These are phyloP conservation scores for Scaptomyza cyrtandrae DNA, from an alignment of 2,888 invertebrate species.

Conservation along the genomic window DNA sequence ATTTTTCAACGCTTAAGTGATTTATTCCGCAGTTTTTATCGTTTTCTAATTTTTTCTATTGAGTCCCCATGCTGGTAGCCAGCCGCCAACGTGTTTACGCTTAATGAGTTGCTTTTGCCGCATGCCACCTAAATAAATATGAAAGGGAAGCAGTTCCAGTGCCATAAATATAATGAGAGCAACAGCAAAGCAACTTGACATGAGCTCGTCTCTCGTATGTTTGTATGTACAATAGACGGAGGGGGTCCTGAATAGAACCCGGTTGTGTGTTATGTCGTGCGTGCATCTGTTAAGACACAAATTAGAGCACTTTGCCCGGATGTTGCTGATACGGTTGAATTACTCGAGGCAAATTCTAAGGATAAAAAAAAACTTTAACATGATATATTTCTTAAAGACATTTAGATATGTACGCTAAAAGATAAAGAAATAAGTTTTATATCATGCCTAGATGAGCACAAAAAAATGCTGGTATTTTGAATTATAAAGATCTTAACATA, in stretches of 20 bases:
- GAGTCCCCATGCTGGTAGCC: slow-evolving; percentile 16
- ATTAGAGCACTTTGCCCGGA: slow-evolving; percentile 61
- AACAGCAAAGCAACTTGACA: slow-evolving; percentile 31
- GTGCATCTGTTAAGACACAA: slow-evolving; percentile 57
- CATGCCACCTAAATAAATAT: slow-evolving; percentile 55
- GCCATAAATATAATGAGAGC: slow-evolving; percentile 57
- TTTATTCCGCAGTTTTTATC: slow-evolving; percentile 77
- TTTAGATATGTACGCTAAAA: neutral
- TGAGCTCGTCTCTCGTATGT: slow-evolving; percentile 4
- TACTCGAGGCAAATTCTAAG: slow-evolving; percentile 22
- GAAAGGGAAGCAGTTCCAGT: slow-evolving; percentile 47
- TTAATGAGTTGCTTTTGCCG: slow-evolving; percentile 63
- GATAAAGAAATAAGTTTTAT: neutral
- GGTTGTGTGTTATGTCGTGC: slow-evolving; percentile 35
- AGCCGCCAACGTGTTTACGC: slow-evolving; percentile 30
- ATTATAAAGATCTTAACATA: neutral
- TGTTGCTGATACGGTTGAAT: slow-evolving; percentile 46
- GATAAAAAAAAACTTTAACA: slow-evolving; percentile 5
- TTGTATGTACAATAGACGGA: slow-evolving; percentile 6
- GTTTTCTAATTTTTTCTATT: slow-evolving; percentile 76
- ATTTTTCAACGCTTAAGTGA: slow-evolving; percentile 75
- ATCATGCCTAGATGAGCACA: no score
- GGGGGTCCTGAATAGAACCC: slow-evolving; percentile 2
- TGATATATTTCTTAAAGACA: slow-evolving; percentile 7
- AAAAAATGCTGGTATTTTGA: neutral